Evolutionary conservation across 2,888 invertebrate genomes (phyloP), one percentile per base, ranked within the genome.

Genomic region (Parnassius mnemosyne): DNA sequence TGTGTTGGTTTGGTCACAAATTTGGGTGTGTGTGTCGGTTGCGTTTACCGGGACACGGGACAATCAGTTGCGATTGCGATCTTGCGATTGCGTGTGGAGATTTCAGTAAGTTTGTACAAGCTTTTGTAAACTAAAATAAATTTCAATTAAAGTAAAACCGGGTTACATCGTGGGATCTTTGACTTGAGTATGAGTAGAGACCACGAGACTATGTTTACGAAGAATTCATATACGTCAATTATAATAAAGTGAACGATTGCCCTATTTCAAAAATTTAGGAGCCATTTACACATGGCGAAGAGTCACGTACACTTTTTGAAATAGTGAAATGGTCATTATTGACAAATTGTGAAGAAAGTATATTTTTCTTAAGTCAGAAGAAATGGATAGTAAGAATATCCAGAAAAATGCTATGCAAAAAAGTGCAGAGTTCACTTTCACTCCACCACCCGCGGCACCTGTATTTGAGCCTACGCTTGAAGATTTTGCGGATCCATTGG

Each of bases 401-500:
- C 89, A 89, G 79, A 90, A 91, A 83, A 90, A 89, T 88, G 91
- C 91, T 41, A 90, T 91, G 90, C 90, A 90, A 53, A 88, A 84
- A 79, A 88, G 86, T 77, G 88, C 89, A 63, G 92, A 90, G 76
- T 92, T 91, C 71, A 87, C 89, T 77, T 92, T 92, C 76, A 86
- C 87, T 71, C 81, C 91, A 61, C 92, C 91, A 67, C 92, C 95
- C 34, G 94, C 95, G 78, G 95, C 95, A 66, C 95, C 95, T 42
- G 93, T 94, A 61, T 96, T 94, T 79, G 92, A 93, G 74, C 96
- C 96, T 64, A 94, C 94, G 47, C 89, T 85, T 64, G 95, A 95
- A 83, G 96, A 96, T 82, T 96, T 95, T 80, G 82, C 91, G 71
- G 95, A 96, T 87, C 95, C 95, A 47, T 84, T 96, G 69, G 94